phyloP scores from a whole-genome alignment of 2,113 vertebrate species.

The Ophthalmolycus amberensis region DNA sequence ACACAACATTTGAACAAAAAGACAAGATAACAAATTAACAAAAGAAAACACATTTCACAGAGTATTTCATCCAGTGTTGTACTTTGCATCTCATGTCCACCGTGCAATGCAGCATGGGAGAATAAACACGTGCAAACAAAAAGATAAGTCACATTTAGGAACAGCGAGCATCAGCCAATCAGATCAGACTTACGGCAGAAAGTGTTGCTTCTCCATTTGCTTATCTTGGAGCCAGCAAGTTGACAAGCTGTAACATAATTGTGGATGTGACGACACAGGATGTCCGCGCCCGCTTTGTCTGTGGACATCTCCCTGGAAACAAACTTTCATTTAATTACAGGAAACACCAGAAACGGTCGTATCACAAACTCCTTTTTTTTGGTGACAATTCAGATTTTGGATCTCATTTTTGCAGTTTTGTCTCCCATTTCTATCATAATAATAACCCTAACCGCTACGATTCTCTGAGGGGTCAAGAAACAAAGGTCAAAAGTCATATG shows the following conservation, averaged over 20 bases:
- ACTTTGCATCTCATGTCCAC: not conserved
- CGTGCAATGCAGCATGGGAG: not conserved
- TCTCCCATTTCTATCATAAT: not conserved
- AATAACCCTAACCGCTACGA: not conserved
- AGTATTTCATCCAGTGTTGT: not conserved
- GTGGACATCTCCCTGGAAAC: constrained; percentile 34
- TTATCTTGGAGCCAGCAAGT: constrained; percentile 29
- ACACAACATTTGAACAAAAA: too few relatives aligned
- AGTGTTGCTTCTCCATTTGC: constrained; percentile 19
- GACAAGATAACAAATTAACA: too few relatives aligned
- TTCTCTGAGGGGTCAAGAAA: not conserved
- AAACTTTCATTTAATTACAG: not conserved
- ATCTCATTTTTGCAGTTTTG: not conserved
- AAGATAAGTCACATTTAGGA: not conserved
- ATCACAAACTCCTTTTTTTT: not conserved
- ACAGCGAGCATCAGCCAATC: not conserved
- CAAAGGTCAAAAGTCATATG: not conserved
- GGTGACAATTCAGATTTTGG: not conserved
- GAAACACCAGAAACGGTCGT: not conserved
- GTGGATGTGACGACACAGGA: constrained; percentile 40
- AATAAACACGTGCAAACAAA: not conserved
- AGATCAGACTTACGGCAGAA: constrained; percentile 45
- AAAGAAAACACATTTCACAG: not conserved
- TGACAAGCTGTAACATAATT: constrained; percentile 41
- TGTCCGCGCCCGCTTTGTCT: not conserved